Percentiles rank a stretch among this genome's conserved stretches.
Evolutionary conservation across 1,140 invertebrate species (phyloP).

Genomic region (Episyrphus balteatus): DNA sequence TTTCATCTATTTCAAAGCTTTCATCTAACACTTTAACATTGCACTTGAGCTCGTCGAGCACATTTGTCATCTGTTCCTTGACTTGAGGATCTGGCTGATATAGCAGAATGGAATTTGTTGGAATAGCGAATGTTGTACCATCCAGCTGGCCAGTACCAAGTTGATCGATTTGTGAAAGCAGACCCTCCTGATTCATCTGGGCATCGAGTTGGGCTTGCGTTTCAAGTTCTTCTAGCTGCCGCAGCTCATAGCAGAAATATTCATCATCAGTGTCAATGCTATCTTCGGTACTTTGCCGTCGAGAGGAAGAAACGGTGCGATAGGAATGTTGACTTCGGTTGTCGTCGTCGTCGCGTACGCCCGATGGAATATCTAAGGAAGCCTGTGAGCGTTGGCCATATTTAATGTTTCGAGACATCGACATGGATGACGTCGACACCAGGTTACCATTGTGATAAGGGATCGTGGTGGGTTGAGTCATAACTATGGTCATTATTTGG

Average conservation of each 20-base stretch:
- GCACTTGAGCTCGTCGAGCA: slow-evolving; percentile 58
- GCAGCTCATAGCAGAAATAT: slow-evolving; percentile 82
- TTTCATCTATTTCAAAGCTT: slow-evolving; percentile 10
- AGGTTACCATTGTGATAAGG: too few relatives aligned
- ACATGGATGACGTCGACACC: not conserved
- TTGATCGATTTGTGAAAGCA: slow-evolving; percentile 39
- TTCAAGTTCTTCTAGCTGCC: slow-evolving; percentile 78
- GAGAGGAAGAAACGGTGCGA: slow-evolving; percentile 73
- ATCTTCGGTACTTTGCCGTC: slow-evolving; percentile 82
- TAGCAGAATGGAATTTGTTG: too few relatives aligned
- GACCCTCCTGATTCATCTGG: slow-evolving; percentile 40
- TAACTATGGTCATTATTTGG: not conserved
- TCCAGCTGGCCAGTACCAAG: slow-evolving; percentile 4
- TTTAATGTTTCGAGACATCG: not conserved
- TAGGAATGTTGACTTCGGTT: slow-evolving; percentile 75
- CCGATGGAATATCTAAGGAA: slow-evolving; percentile 64
- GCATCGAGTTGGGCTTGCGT: slow-evolving; percentile 53
- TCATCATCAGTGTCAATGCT: slow-evolving; percentile 88
- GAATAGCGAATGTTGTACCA: too few relatives aligned
- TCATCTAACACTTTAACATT: slow-evolving; percentile 43
- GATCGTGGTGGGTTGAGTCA: not conserved
- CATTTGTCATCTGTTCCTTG: slow-evolving; percentile 66
- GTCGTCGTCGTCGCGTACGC: slow-evolving; percentile 64
- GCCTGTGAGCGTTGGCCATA: slow-evolving; percentile 47
- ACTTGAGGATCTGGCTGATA: slow-evolving; percentile 55